These are phyloP conservation scores for Pseudorhiza aurosa DNA, from an alignment of 30 jellyfish, hydroid and myxozoan genomes.

Conservation along the genomic window DNA sequence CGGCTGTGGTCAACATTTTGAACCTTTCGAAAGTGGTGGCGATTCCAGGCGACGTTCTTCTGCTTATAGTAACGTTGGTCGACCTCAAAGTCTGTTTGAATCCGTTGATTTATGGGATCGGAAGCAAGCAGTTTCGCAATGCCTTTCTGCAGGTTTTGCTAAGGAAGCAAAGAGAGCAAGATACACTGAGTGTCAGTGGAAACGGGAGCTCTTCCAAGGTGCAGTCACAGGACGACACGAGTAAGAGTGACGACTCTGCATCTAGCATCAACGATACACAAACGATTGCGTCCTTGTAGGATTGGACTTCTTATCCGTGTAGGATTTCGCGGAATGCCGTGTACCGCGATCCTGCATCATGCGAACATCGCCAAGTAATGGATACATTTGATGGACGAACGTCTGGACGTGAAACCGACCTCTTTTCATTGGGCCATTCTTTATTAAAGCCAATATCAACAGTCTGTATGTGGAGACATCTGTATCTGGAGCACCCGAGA, in stretches of 20 bases:
- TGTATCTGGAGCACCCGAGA: no score
- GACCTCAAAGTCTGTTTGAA: constrained; percentile 80
- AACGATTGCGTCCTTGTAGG: no score
- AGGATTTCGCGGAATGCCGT: no score
- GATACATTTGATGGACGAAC: no score
- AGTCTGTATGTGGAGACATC: no score
- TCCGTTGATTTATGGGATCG: constrained; percentile 90
- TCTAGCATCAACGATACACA: neutral
- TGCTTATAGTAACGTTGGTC: constrained; percentile 66
- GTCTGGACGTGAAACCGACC: no score
- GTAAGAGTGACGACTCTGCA: neutral
- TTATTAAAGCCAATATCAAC: no score
- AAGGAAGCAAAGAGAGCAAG: constrained; percentile 22
- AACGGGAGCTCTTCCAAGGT: constrained; percentile 1
- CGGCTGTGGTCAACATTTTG: constrained; percentile 62
- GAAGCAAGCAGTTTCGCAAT: constrained; percentile 74
- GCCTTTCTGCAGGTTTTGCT: constrained; percentile 52
- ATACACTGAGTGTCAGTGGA: constrained; percentile 16
- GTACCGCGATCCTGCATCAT: no score
- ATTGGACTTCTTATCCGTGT: no score
- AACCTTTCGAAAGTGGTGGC: constrained; percentile 42
- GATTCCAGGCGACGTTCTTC: constrained; percentile 39
- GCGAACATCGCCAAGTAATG: no score
- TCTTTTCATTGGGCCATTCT: no score
- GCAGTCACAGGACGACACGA: neutral